Conservation (phyloP, 2,113 vertebrate genomes). For the Puffinus mauretanicus region DNA sequence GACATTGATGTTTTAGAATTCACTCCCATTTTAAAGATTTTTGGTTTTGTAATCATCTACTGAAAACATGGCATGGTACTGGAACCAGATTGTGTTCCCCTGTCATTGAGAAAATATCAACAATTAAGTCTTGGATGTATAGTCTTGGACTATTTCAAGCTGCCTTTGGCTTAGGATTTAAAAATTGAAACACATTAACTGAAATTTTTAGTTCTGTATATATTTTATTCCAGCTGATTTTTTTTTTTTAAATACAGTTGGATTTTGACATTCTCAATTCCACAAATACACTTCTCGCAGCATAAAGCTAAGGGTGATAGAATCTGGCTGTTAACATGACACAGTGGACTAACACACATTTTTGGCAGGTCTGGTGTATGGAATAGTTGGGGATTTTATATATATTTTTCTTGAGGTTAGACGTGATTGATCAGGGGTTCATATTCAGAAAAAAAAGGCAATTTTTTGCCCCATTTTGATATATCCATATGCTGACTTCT, state of each 20-base stretch:
- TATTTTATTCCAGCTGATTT: background rate
- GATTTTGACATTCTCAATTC: background rate
- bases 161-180: background rate
- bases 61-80: background rate
- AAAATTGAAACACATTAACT: background rate
- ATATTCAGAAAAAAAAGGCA: background rate
- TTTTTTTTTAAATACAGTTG: background rate
- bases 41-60: background rate
- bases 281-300: background rate
- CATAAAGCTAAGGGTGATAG: background rate
- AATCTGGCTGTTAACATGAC: background rate
- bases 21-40: background rate
- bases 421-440: background rate
- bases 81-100: background rate
- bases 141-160: background rate
- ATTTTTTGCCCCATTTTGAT: background rate
- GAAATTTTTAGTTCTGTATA: background rate
- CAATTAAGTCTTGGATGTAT: background rate
- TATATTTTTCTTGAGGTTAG: background rate
- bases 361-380: background rate
- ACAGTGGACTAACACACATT: background rate
- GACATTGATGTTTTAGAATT: background rate
- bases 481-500: background rate
- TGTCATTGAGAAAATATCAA: background rate
- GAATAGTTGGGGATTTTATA: background rate